A percentile compares a stretch with the other conserved stretches of the same genome.
phyloP scores from a whole-genome alignment of 30 jellyfish, hydroid and myxozoan species.

The Aurelia coerulea region DNA sequence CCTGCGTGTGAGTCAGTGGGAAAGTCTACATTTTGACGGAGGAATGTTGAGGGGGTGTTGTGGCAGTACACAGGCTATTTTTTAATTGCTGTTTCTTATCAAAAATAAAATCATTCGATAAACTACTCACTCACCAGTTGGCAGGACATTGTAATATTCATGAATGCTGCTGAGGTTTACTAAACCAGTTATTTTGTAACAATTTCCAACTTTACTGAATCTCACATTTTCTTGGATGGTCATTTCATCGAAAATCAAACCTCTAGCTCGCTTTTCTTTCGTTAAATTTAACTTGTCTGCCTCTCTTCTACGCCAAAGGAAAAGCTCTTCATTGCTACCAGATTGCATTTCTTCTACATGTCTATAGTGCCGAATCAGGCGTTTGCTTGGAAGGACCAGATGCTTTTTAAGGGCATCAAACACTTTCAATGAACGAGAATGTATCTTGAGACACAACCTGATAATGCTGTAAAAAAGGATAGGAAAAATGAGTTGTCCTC shows the following conservation, averaged over 20 bases:
- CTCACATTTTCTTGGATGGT: conserved; percentile 2
- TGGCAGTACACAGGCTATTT: too few species aligned
- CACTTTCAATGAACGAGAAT: not conserved
- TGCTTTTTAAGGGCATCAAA: not conserved
- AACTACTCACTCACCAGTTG: not conserved
- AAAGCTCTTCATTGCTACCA: not conserved
- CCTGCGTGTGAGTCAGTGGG: too few species aligned
- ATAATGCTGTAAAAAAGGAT: too few species aligned
- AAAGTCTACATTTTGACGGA: too few species aligned
- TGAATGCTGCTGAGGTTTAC: not conserved
- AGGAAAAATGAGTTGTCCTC: too few species aligned
- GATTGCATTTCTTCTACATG: not conserved
- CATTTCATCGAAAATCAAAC: not conserved
- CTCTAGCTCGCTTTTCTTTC: not conserved
- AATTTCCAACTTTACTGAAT: not conserved
- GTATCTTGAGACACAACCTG: not conserved
- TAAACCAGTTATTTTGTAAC: not conserved
- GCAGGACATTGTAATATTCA: not conserved
- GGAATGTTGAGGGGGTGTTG: too few species aligned
- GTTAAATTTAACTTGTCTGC: not conserved
- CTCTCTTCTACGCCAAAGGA: not conserved
- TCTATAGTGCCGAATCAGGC: not conserved
- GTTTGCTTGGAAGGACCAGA: too few species aligned
- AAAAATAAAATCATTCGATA: too few species aligned
- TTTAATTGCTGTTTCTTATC: too few species aligned